Evolutionary conservation across 53 echinoderm and acorn worm genomes (phyloP).

Genomic region (Temnopleurus reevesii): DNA sequence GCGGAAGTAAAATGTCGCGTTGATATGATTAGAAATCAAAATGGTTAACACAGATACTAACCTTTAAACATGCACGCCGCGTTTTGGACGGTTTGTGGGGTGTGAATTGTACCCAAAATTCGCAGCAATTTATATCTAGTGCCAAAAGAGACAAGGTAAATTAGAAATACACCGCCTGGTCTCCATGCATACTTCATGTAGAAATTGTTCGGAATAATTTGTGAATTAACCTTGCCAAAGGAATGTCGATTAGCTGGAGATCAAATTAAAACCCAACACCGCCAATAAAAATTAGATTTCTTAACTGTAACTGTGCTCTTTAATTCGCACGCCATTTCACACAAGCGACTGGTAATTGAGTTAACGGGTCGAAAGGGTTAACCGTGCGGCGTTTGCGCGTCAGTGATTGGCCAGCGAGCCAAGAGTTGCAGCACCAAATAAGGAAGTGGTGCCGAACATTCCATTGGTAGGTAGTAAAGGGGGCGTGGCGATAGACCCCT

Average conservation of each 20-base stretch:
- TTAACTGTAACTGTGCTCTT: neutral
- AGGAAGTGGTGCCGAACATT: slow-evolving; percentile 30
- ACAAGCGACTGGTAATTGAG: neutral
- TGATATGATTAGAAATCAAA: too few species aligned
- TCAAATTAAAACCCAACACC: slow-evolving; percentile 25
- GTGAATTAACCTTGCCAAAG: neutral
- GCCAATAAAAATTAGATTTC: neutral
- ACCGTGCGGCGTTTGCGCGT: neutral
- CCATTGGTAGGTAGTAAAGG: slow-evolving; percentile 50
- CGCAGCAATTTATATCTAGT: neutral
- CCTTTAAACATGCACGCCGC: too few species aligned
- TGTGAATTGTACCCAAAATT: too few species aligned
- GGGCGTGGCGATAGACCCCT: slow-evolving; percentile 22
- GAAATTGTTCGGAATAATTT: neutral
- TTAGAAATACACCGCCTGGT: too few species aligned
- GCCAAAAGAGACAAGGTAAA: neutral
- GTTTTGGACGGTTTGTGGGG: too few species aligned
- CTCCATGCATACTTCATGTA: too few species aligned
- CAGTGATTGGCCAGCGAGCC: neutral
- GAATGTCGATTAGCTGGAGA: slow-evolving; percentile 12
- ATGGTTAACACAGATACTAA: too few species aligned
- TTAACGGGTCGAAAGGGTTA: neutral
- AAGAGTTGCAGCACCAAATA: slow-evolving; percentile 31
- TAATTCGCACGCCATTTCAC: neutral
- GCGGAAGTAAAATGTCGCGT: too few species aligned